These are phyloP conservation scores for Ichneumoninae sp. DNA, from an alignment of 2,888 invertebrate species.

Conservation along the genomic window DNA sequence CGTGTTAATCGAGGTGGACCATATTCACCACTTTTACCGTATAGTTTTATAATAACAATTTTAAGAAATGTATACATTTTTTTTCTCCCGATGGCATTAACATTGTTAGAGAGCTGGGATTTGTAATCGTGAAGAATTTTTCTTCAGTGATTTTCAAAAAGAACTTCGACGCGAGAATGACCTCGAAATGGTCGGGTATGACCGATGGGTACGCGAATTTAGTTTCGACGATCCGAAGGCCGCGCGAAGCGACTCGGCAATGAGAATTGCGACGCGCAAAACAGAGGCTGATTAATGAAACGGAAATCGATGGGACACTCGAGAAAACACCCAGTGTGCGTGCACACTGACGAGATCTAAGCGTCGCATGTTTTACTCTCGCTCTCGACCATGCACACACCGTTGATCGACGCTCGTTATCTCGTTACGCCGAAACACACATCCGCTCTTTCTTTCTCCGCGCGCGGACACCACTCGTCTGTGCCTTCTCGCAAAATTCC, in stretches of 20 bases:
- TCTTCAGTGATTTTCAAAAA: background rate
- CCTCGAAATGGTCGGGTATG: too few relatives aligned
- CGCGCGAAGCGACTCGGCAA: conserved; percentile 18
- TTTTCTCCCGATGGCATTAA: too few relatives aligned
- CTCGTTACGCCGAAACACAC: conserved; percentile 72
- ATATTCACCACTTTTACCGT: too few relatives aligned
- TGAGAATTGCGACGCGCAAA: conserved; percentile 48
- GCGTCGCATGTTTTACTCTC: conserved; percentile 59
- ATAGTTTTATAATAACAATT: background rate
- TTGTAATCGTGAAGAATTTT: too few relatives aligned
- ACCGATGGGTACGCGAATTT: too few relatives aligned
- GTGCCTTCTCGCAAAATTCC: conserved; percentile 58
- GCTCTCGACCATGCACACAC: conserved; percentile 31
- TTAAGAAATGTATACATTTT: too few relatives aligned
- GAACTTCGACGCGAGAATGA: background rate
- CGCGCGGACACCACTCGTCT: conserved; percentile 36
- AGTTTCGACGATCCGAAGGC: conserved; percentile 4
- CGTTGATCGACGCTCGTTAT: conserved; percentile 72
- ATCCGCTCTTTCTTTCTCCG: conserved; percentile 68
- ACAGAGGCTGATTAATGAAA: conserved; percentile 46
- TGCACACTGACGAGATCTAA: conserved; percentile 61
- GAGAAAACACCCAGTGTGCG: conserved; percentile 48
- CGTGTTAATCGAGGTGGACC: too few relatives aligned
- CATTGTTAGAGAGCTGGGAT: too few relatives aligned
- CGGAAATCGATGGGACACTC: conserved; percentile 58